Evolutionary conservation across 2,888 invertebrate species (phyloP).

Genomic region (Maniola hyperantus): DNA sequence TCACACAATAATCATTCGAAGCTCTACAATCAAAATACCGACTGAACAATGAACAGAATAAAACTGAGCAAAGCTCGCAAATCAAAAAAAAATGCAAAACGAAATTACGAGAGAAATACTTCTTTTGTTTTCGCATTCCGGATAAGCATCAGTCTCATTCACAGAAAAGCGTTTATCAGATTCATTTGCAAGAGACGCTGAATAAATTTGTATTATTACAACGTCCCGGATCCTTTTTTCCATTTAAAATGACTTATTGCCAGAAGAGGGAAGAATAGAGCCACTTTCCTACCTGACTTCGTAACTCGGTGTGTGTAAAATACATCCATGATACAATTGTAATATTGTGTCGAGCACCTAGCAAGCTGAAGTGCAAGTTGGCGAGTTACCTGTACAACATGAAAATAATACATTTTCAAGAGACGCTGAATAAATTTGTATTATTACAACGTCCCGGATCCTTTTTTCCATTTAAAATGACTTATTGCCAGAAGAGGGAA

Average conservation of each 20-base stretch:
- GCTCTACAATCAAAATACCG: background rate
- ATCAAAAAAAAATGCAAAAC: background rate
- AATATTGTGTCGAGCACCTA: background rate
- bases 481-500: constrained; percentile 50
- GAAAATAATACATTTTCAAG: constrained; percentile 15
- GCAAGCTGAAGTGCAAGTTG: too few species aligned
- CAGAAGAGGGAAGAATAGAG: constrained; percentile 48
- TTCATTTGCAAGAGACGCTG: constrained; percentile 32
- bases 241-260: constrained; percentile 52
- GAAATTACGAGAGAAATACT: background rate
- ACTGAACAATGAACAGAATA: constrained; percentile 1
- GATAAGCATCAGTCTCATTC: constrained; percentile 28
- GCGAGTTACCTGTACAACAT: too few species aligned
- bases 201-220: constrained; percentile 38
- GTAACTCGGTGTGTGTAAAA: background rate
- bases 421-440: constrained; percentile 38
- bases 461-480: constrained; percentile 48
- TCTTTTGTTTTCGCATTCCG: constrained; percentile 31
- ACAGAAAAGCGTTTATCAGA: constrained; percentile 33
- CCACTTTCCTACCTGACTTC: constrained; percentile 48
- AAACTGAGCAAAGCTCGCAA: background rate
- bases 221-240: constrained; percentile 40
- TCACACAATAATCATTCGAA: background rate
- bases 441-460: constrained; percentile 33
- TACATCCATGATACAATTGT: background rate